Evolutionary conservation across 2,113 vertebrate species (phyloP).

Genomic region (Daboia siamensis): DNA sequence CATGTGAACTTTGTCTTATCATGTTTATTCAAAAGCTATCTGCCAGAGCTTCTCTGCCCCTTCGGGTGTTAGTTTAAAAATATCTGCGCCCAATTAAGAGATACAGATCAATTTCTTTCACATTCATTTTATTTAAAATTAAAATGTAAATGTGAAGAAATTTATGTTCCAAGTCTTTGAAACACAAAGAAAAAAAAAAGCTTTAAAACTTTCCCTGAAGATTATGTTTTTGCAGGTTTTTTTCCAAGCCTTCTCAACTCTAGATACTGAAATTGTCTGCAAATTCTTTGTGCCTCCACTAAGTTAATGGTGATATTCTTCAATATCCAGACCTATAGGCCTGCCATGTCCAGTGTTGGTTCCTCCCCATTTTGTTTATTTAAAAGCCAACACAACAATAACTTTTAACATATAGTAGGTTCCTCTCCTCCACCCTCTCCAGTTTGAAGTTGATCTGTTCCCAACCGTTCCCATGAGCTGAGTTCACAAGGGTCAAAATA

Average conservation of each 20-base stretch:
- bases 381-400: background rate
- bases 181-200: background rate
- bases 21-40: background rate
- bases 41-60: background rate
- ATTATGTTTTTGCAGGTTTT: background rate
- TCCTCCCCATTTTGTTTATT: background rate
- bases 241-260: background rate
- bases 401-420: background rate
- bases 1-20: background rate
- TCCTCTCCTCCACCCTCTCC: background rate
- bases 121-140: background rate
- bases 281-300: background rate
- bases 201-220: background rate
- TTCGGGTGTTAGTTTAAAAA: background rate
- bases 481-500: constrained; percentile 1
- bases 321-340: background rate
- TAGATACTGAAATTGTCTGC: background rate
- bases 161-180: background rate
- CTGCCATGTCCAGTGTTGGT: background rate
- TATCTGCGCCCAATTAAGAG: background rate
- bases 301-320: background rate
- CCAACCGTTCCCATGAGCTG: background rate
- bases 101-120: background rate
- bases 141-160: background rate
- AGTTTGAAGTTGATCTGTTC: background rate